Evolutionary conservation across 1,140 invertebrate genomes (phyloP), one percentile per base, ranked within the genome.

Genomic region (Calephelis virginiensis): DNA sequence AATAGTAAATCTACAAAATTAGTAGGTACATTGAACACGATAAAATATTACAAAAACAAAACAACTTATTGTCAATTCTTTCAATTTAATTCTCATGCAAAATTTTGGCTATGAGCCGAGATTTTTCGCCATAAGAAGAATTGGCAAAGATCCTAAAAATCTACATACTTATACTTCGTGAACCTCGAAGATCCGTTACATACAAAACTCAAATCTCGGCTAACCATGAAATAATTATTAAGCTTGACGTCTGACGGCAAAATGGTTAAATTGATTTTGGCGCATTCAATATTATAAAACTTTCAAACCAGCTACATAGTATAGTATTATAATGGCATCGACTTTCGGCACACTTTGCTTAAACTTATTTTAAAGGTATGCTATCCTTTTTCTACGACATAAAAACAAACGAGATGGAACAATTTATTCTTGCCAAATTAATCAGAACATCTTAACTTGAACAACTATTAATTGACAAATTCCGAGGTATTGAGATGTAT

Each of bases 81-180:
- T 53, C 50, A 53, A 53, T 53, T 17, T 53, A 53, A 53, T 8
- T 53, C 67, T 53, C 67, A 64, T 64, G 63, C 66, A 72, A 68
- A 72, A 64, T 64, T 64, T 72, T 72, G 70, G 70, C 63, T 56
- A 47, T 46, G 65, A 63, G 70, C 70, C 70, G 63, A 68, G 50
- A 68, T 67, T 61, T 64, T 63, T 53, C 63, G 64, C 60, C 66
- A 67, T 53, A 63, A 68, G 61, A 69, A 66, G 67, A 68, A 71
- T 67, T 71, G 69, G 69, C 69, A 71, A 62, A 64, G 53, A 61
- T 71, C 62, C 69, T 71, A 67, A 43, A 53, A 45, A 64, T 38
- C 37, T 50, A 64, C 17, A 8, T 53, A 28, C 50, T 28, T 53
- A 28, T 28, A 49, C 48, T 10, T 46, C 61, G 43, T 40, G 17